Percentiles rank a stretch among this genome's conserved stretches.
phyloP scores from a whole-genome alignment of 2,888 invertebrate species.

The Volucella inflata region DNA sequence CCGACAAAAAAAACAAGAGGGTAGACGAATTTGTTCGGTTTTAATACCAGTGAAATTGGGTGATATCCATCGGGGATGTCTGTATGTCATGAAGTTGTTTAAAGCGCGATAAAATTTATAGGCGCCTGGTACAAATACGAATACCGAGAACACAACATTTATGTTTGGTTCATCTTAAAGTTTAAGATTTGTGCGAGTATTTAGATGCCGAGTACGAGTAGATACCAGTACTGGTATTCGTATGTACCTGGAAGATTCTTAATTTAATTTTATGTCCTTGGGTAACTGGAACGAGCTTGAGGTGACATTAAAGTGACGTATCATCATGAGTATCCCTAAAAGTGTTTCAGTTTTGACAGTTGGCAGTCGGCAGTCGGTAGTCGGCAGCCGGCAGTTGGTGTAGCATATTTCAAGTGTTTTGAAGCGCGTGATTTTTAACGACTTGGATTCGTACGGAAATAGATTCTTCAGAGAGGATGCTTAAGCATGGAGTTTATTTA shows the following conservation, averaged over 20 bases:
- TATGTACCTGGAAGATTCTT: conserved; percentile 13
- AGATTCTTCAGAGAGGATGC: conserved; percentile 1
- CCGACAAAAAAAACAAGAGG: too few species aligned
- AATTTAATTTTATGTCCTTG: conserved; percentile 17
- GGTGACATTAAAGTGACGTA: conserved; percentile 27
- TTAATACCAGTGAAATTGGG: conserved; percentile 29
- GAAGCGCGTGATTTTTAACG: conserved; percentile 20
- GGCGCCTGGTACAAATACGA: background rate
- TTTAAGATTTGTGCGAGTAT: background rate
- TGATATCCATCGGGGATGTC: conserved; percentile 5
- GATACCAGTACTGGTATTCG: background rate
- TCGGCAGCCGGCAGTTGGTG: background rate
- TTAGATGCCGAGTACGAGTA: background rate
- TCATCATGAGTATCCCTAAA: conserved; percentile 35
- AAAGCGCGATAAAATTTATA: conserved; percentile 23
- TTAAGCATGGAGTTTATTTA: conserved; percentile 27
- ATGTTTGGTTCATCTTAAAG: background rate
- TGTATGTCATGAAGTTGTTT: conserved; percentile 18
- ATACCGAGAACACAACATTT: background rate
- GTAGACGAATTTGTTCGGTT: conserved; percentile 34
- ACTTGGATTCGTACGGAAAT: conserved; percentile 18
- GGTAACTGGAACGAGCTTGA: background rate
- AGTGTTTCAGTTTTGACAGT: background rate
- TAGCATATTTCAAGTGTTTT: conserved; percentile 19
- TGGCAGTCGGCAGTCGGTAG: background rate